phyloP scores from a whole-genome alignment of 2,797 vertebrate genomes.

The Urocyon cinereoargenteus region DNA sequence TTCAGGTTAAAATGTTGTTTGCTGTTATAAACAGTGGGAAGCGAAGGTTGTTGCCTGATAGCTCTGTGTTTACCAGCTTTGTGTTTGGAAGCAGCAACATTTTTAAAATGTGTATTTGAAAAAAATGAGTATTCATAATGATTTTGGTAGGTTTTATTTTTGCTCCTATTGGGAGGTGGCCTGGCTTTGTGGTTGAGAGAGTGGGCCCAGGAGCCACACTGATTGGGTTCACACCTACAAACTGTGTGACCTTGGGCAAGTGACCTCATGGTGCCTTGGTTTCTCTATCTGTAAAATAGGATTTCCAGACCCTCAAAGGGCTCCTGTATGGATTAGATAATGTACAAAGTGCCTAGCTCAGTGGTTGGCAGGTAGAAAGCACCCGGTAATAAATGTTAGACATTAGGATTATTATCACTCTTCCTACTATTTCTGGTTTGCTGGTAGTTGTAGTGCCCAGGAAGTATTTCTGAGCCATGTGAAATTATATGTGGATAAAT shows the following conservation, averaged over 20 bases:
- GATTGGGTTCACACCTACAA: neutral
- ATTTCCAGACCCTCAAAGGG: neutral
- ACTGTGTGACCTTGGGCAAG: neutral
- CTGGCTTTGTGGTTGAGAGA: neutral
- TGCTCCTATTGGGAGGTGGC: neutral
- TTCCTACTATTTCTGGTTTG: neutral
- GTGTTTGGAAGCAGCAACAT: neutral
- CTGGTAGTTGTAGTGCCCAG: neutral
- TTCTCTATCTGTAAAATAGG: neutral
- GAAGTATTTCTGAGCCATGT: neutral
- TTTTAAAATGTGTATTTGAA: slow-evolving; percentile 31
- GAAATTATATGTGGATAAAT: neutral
- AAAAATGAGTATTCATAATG: neutral
- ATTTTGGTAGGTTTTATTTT: neutral
- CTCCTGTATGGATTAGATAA: neutral
- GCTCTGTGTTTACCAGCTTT: slow-evolving; percentile 42
- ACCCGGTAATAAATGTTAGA: neutral
- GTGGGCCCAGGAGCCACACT: neutral
- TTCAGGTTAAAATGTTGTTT: slow-evolving; percentile 83
- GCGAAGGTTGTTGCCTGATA: slow-evolving; percentile 81
- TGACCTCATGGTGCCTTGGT: neutral
- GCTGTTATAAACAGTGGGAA: slow-evolving; percentile 82
- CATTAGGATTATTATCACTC: neutral
- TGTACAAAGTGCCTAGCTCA: neutral
- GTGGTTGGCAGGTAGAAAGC: neutral